Conservation (phyloP, 2,888 invertebrate genomes). For the Orchesella flavescens region DNA sequence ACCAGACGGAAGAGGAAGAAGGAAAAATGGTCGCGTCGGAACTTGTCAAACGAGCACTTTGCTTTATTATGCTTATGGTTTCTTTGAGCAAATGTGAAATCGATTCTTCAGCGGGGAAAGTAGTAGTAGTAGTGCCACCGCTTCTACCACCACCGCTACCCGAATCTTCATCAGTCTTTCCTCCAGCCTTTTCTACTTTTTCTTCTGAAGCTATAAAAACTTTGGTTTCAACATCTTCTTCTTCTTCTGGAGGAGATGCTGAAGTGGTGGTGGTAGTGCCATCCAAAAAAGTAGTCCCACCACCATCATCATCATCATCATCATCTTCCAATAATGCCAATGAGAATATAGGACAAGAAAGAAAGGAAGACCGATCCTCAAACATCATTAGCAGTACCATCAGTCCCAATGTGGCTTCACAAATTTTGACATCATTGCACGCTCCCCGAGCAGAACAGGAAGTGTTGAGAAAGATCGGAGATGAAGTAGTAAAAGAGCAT, state of each 20-base stretch:
- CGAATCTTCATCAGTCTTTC: background rate
- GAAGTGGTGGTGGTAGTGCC: background rate
- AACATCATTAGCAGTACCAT: slow-evolving; percentile 40
- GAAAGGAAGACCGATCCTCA: slow-evolving; percentile 27
- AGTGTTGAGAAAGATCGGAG: slow-evolving; percentile 21
- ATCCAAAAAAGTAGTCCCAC: slow-evolving; percentile 10
- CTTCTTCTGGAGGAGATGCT: slow-evolving; percentile 9
- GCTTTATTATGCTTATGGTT: slow-evolving; percentile 55
- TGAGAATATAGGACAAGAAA: slow-evolving; percentile 16
- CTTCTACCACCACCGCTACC: background rate
- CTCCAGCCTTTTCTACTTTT: background rate
- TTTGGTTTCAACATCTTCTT: slow-evolving; percentile 46
- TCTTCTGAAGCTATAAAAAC: slow-evolving; percentile 27
- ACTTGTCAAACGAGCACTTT: slow-evolving; percentile 50
- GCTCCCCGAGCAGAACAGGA: slow-evolving; percentile 27
- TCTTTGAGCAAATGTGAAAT: slow-evolving; percentile 58
- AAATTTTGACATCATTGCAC: slow-evolving; percentile 43
- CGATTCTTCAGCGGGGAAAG: slow-evolving; percentile 47
- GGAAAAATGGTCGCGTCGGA: slow-evolving; percentile 52
- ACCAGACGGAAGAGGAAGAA: background rate
- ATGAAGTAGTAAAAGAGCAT: slow-evolving; percentile 9
- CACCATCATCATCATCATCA: background rate
- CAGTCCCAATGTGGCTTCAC: slow-evolving; percentile 32
- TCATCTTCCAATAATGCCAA: slow-evolving; percentile 20
- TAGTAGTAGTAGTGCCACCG: background rate